Evolutionary conservation across 2,888 invertebrate genomes (phyloP), one percentile per base, ranked within the genome.

Genomic region (Phorcus lineatus): DNA sequence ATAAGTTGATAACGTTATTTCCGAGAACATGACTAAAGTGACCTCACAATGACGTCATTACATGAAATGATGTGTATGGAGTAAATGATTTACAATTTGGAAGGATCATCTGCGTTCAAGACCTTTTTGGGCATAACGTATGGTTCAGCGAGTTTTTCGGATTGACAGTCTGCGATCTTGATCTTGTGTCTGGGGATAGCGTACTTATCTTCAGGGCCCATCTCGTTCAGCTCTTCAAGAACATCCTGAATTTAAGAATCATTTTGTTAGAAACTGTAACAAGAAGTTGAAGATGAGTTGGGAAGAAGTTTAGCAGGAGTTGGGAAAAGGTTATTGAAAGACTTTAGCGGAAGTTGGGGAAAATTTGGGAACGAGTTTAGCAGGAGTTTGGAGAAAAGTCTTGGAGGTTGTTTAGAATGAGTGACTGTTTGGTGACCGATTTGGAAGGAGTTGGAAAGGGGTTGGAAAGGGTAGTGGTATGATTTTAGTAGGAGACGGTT

Each of bases 141-240:
- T 79, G 88, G 89, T 83, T 86, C 87, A 0, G 86, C 83, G 1
- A 92, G 82, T 4, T 86, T 87, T 67, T 88, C 86, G 0, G 91
- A 81, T 4, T 89, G 88, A 82, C 92, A 90, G 78, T 92, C 91
- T 4, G 87, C 82, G 57, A 93, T 90, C 54, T 85, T 86, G 74
- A 93, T 86, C 6, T 84, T 83, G 80, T 89, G 88, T 83, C 87
- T 91, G n/a, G 93, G 93, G 17, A 86, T 79, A n/a, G 91, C 90
- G 16, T 19, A 22, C 19, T 77, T 19, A 86, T 89, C 74, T 83
- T 84, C 4, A 78, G 83, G 31, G 0, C 85, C 85, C 82, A 85
- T 82, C 31, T 78, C 55, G 77, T 85, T 85, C 47, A 85, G 62
- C 19, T 81, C 82, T 11, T 67, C 57, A 0, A 85, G 19, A 22